Base-by-base conservation (phyloP, 1,140 invertebrate species). In the Meloidogyne chitwoodi region DNA sequence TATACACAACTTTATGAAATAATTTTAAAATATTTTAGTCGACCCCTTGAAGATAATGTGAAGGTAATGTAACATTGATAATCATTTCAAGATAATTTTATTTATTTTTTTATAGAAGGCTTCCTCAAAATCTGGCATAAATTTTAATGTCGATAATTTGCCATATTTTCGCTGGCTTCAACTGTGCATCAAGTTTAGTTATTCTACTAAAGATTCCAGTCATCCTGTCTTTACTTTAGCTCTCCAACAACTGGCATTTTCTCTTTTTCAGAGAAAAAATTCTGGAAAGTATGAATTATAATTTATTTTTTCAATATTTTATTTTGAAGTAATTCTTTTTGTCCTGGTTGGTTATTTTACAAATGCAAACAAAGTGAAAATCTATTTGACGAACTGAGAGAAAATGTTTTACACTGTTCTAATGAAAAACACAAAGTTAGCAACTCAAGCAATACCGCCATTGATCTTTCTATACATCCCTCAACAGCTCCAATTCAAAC, bases 111-210 rank as follows among this genome's bases (percentile, higher is more conserved):
- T 77, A 8, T 65, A 81, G 73, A 78, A 76, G 64, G 73, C 80
- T 24, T 48, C 69, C 10, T 63, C 80, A 11, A 81, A 80, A 31
- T 56, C 73, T 24, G 41, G 81, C 14, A 64, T 69, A 24, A 68
- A 72, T 38, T 65, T 81, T 26, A 67, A n/a, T 8, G 19, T 82
- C 8, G 44, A 75, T 22, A 81, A 73, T 34, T 38, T 81, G 16
- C 38, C 27, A 2, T 81, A 61, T 68, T 81, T 67, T 65, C 80
- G 80, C 26, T 81, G 80, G 80, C 67, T 82, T 10, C 79, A 81
- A 31, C 56, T 81, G 0, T 79, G 78, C 14, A 68, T 63, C 14
- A 24, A 61, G 1, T 61, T 19, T 2, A 44, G 67, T 12, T n/a
- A 19, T 34, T 24, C 68, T n/a, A 61, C 26, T 12, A 22, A 65